Conservation (phyloP, 2,113 vertebrate genomes). For the Semnornis frantzii region DNA sequence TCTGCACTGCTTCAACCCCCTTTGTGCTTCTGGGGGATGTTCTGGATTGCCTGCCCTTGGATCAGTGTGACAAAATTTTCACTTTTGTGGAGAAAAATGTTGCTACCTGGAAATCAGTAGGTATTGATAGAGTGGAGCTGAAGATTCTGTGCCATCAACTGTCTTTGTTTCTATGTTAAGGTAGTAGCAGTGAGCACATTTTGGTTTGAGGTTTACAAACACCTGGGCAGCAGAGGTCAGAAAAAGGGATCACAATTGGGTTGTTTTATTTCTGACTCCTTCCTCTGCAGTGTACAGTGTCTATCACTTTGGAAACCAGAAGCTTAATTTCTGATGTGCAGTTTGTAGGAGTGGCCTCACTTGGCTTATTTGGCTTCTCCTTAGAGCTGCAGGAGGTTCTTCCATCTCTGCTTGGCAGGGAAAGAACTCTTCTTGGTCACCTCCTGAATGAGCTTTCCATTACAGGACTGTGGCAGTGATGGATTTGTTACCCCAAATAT, state of each 20-base stretch:
- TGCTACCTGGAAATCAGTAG: slow-evolving; percentile 96
- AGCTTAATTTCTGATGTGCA: neutral
- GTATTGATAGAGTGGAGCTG: neutral
- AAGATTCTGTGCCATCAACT: neutral
- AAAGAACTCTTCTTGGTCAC: neutral
- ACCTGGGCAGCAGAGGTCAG: neutral
- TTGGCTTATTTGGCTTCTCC: neutral
- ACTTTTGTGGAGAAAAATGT: slow-evolving; percentile 98
- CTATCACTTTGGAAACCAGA: neutral
- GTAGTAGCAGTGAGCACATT: neutral
- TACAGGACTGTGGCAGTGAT: neutral
- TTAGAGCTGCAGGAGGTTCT: neutral
- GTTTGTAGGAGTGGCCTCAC: neutral
- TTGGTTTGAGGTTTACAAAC: neutral
- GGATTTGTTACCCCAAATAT: neutral
- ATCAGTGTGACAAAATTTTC: slow-evolving; percentile 96
- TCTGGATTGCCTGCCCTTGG: slow-evolving; percentile 95
- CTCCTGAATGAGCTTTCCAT: neutral
- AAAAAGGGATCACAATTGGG: neutral
- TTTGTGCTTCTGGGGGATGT: slow-evolving; percentile 95
- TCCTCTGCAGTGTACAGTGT: neutral
- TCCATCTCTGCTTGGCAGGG: neutral
- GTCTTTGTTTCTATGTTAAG: neutral
- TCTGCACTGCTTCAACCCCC: slow-evolving; percentile 94
- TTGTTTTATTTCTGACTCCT: neutral